Evolutionary conservation across 2,113 vertebrate species (phyloP).

Genomic region (Meles meles): DNA sequence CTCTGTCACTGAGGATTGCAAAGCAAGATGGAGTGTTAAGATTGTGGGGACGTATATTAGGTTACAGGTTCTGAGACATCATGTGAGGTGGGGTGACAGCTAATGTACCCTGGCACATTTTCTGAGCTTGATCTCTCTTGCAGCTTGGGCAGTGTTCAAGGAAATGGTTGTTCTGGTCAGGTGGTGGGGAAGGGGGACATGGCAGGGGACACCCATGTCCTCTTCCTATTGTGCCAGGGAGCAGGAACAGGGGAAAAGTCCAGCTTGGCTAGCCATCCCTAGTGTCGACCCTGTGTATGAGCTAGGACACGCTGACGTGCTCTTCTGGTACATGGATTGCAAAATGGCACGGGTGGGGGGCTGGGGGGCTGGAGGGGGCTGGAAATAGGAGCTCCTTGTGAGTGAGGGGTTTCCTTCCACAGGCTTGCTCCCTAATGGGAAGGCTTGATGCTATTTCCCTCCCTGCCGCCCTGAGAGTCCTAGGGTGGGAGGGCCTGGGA

Average conservation of each 20-base stretch:
- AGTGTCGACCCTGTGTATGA: fast-evolving
- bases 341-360: not conserved
- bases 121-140: not conserved
- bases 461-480: not conserved
- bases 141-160: conserved; percentile 34
- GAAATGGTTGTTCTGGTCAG: conserved; percentile 36
- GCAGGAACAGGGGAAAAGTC: not conserved
- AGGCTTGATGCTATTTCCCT: not conserved
- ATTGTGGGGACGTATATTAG: conserved; percentile 20
- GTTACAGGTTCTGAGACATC: conserved; percentile 6
- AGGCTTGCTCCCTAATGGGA: not conserved
- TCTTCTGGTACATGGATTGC: not conserved
- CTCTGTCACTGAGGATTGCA: not conserved
- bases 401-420: not conserved
- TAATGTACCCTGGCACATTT: not conserved
- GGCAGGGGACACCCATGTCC: not conserved
- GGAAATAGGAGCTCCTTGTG: not conserved
- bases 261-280: not conserved
- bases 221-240: not conserved
- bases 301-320: not conserved
- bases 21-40: conserved; percentile 6
- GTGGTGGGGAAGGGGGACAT: not conserved
- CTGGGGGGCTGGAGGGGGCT: not conserved
- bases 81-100: not conserved
- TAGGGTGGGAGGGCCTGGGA: not conserved